Base-by-base conservation (phyloP, 2,113 vertebrate genomes). In the Myotis lucifugus region DNA sequence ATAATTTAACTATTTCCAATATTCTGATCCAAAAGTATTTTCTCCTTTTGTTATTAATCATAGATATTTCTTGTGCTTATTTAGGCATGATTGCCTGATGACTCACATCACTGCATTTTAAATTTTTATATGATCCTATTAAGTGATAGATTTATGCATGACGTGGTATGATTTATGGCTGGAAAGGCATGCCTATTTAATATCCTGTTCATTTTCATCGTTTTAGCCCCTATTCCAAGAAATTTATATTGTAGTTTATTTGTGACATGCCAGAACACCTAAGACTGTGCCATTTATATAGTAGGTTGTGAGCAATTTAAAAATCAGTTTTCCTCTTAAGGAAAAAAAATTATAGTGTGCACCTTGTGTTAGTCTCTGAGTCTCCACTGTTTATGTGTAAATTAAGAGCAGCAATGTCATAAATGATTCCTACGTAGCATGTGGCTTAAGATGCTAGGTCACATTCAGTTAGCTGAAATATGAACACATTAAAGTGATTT, bases 321-420 rank as follows among this genome's bases (percentile, higher is more conserved):
- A 95, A 76, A 69, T 85, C 83, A 79, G 27, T 93, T 91, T 92
- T 59, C 87, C 66, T 89, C 56, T 83, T 86, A 91, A 64, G 85
- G 23, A 67, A 91, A 78, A 76, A 72, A 91, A 42, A 61, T 27
- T 25, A 27, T 2, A 90, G 4, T 29, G 3, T 32, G 13, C 12
- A 6, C 23, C 42, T 48, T 78, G 29, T 50, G 25, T 46, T 67
- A 40, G 32, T 85, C 42, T 79, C 13, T 42, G 64, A 85, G 56
- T 91, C n/a, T 50, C 21, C 23, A 21, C 61, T 77, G 40, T 94
- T 91, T 9, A 46, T 25, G 5, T 17, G n/a, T 42, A 27, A 56
- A 32, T 72, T 48, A 56, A 77, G 66, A 88, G 29, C 77, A 21
- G n/a, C 8, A 50, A 10, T 59, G 8, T 73, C 69, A 48, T 48